Conservation (phyloP, 2,113 vertebrate genomes). For the Elephas maximus region DNA sequence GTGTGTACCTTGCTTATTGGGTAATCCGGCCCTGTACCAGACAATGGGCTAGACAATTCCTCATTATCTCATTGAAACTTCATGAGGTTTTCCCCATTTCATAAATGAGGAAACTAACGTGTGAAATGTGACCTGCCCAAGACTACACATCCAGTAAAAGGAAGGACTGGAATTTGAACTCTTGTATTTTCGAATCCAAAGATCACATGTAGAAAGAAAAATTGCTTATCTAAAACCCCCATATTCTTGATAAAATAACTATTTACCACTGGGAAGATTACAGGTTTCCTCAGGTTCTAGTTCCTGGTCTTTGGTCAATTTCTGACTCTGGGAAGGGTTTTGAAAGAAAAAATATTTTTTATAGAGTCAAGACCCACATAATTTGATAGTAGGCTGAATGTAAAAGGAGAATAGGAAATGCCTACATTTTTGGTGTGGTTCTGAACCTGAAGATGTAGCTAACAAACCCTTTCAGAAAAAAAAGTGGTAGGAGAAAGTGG, state of each 20-base stretch:
- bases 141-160: neutral
- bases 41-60: neutral
- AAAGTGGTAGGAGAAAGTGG: neutral
- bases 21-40: neutral
- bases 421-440: neutral
- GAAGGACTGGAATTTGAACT: neutral
- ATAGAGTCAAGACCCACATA: neutral
- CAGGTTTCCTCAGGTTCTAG: neutral
- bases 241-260: constrained; percentile 11
- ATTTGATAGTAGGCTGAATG: neutral
- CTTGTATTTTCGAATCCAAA: constrained; percentile 40
- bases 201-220: constrained; percentile 25
- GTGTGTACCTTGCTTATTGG: too few species aligned
- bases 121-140: neutral
- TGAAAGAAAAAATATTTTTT: neutral
- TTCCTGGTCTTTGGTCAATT: neutral
- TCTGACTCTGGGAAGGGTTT: constrained; percentile 8
- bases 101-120: neutral
- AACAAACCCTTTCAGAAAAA: neutral
- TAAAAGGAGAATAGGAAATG: neutral
- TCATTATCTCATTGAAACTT: neutral
- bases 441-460: neutral
- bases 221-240: neutral
- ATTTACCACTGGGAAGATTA: neutral
- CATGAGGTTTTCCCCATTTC: neutral